Evolutionary conservation across 2,797 vertebrate genomes (phyloP).

Genomic region (Erethizon dorsatum): DNA sequence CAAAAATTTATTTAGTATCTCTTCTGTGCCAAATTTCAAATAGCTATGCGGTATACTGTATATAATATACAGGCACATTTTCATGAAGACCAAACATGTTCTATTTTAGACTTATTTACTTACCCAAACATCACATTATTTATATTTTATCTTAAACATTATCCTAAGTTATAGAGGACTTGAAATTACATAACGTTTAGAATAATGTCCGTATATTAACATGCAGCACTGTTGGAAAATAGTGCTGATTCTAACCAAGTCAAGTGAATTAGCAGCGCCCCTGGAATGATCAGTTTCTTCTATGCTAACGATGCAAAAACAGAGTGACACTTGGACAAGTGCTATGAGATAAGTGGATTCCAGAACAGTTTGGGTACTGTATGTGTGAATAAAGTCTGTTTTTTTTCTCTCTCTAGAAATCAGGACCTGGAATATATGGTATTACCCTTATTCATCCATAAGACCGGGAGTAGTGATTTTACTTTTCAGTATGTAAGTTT

Average conservation of each 20-base stretch:
- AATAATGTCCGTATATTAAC: not conserved
- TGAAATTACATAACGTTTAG: not conserved
- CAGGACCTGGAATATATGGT: not conserved
- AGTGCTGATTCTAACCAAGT: not conserved
- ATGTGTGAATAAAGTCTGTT: constrained; percentile 25
- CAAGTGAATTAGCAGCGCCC: not conserved
- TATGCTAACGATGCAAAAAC: not conserved
- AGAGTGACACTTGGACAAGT: constrained; percentile 10
- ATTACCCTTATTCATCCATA: not conserved
- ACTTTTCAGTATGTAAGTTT: not conserved
- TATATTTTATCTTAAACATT: not conserved
- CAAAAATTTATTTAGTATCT: not conserved
- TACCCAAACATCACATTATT: not conserved
- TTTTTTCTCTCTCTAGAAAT: constrained; percentile 19
- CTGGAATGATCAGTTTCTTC: not conserved
- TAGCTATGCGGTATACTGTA: not conserved
- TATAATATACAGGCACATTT: not conserved
- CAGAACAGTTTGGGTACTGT: not conserved
- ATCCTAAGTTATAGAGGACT: not conserved
- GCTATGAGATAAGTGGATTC: not conserved
- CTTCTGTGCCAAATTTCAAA: constrained; percentile 31
- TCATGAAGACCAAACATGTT: not conserved
- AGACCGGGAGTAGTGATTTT: not conserved
- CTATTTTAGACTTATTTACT: not conserved
- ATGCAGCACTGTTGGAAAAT: not conserved